phyloP scores from a whole-genome alignment of 2,113 vertebrate genomes.

The Micromys minutus region DNA sequence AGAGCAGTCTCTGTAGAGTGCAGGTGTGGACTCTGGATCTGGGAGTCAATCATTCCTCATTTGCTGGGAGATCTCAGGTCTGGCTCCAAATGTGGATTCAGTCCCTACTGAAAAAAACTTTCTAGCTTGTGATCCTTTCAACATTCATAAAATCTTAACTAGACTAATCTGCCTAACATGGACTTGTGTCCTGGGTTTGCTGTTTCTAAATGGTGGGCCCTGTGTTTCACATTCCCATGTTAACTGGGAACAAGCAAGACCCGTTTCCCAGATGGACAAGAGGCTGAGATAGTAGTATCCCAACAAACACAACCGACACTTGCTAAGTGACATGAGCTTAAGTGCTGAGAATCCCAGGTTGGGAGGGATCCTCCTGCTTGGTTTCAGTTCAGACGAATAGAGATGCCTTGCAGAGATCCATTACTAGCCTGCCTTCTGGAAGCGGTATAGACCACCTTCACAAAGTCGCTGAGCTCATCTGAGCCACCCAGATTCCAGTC shows the following conservation, averaged over 20 bases:
- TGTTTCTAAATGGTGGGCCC: neutral
- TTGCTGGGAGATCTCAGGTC: no score
- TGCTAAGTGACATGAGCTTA: neutral
- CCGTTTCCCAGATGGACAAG: neutral
- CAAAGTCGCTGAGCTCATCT: neutral
- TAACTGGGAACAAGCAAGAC: neutral
- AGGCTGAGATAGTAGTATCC: neutral
- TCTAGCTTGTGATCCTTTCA: neutral
- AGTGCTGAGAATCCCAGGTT: neutral
- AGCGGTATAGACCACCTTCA: neutral
- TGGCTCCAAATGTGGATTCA: neutral
- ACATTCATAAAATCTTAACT: neutral
- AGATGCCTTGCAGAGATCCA: neutral
- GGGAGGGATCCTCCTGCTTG: no score
- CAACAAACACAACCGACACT: neutral
- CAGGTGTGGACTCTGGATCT: neutral
- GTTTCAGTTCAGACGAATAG: neutral
- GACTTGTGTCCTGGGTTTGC: neutral
- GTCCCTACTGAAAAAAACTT: neutral
- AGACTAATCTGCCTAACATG: neutral
- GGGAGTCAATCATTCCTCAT: neutral
- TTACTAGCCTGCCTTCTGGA: neutral
- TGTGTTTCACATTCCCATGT: neutral
- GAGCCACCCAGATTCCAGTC: neutral
- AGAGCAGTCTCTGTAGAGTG: fast-evolving